Base-by-base conservation (phyloP, 2,888 invertebrate genomes). In the Pasiphila rectangulata region DNA sequence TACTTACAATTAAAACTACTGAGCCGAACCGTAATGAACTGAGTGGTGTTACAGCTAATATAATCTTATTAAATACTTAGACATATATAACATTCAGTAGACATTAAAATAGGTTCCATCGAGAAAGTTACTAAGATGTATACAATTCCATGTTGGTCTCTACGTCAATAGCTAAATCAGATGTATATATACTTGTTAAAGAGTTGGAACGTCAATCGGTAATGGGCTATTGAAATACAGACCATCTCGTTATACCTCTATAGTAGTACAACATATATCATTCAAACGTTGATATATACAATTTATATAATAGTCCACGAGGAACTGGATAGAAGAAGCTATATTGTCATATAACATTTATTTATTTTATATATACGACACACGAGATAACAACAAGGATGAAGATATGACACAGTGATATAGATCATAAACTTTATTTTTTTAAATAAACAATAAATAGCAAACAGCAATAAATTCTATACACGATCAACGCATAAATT, bases 51-150 rank as follows among this genome's bases (percentile, higher is more conserved):
- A 72, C 67, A 72, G 67, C 73, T 79, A 51, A 50, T 61, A 69
- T 74, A 73, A 75, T 64, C 79, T 79, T 84, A 82, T 68, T 67
- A 65, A 58, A 72, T 81, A 81, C 82, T 82, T 87, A 83, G 80
- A 86, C 84, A 87, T 85, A 86, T 84, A 83, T 86, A 87, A 87
- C 87, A 86, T 87, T 85, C 77, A 85, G 78, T 84, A 84, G 83
- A 86, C 83, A 83, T 79, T 76, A 76, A 79, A 79, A 76, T 80
- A 79, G 64, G 70, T 78, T 76, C 74, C 76, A 79, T 75, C 69
- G 71, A 83, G 79, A 80, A 73, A 69, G 63, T 67, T 69, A 67
- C 68, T 67, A 69, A 69, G 72, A 69, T 65, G 72, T 77, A 74
- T 72, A 75, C 73, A 75, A 62, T 44, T 69, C 65, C 61, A 72